Evolutionary conservation across 1,140 invertebrate species (phyloP), one percentile per base, ranked within the genome.

Genomic region (Papilio polyxenes): DNA sequence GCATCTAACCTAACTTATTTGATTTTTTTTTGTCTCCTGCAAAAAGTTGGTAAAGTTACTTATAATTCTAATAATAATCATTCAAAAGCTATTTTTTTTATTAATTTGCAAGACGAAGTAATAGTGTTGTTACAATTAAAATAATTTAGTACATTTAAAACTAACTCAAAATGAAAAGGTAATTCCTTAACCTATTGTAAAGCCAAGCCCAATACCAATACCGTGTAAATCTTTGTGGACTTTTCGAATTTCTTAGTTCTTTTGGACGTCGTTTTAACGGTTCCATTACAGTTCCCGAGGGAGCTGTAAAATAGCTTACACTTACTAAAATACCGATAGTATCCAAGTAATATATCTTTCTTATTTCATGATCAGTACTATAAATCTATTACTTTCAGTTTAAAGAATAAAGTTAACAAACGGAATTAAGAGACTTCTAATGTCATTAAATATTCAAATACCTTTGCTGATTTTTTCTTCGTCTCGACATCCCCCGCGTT

Each of bases 381-480:
- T 69, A 80, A 80, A 65, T 69, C 62, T 65, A 65, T 51, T 59
- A 62, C 31, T 62, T 62, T 31, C 53, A 59, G 51, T 59, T 79
- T 79, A 62, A 79, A 59, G 13, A 40, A 40, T 62, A 10, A 59
- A 37, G 56, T 79, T 79, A 44, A 62, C 76, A 6, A 40, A 79
- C n/a, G 20, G 37, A 48, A 40, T 79, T 69, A 65, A 69, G 20
- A 80, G 51, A 15, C n/a, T 20, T 62, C 10, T 56, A 8, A 77
- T 72, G 15, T 75, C 10, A 81, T 75, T 81, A 62, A 74, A 48
- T 48, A 62, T 83, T 62, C 75, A 81, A 65, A 78, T 88, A 94
- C 91, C 92, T 91, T 92, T 92, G 81, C 90, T 87, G 84, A 93
- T 93, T 85, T 91, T 92, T 13, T 94, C 92, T 82, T 94, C 93